Evolutionary conservation across 2,797 vertebrate genomes (phyloP).

Genomic region (Aselliscus stoliczkanus): DNA sequence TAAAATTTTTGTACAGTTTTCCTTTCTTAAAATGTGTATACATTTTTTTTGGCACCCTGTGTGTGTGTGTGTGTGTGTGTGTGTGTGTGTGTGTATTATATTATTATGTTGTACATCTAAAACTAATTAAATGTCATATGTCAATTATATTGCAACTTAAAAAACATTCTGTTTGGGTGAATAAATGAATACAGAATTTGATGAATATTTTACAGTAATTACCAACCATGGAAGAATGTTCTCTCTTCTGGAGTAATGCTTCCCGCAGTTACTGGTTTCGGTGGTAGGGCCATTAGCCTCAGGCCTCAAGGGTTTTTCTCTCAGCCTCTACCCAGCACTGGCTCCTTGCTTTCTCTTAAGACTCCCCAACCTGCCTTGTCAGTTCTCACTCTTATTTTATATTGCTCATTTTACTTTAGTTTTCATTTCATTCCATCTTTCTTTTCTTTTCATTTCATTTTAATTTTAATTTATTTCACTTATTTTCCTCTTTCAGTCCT

Average conservation of each 20-base stretch:
- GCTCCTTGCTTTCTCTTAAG: neutral
- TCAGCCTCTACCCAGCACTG: fast-evolving
- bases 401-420: neutral
- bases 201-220: neutral
- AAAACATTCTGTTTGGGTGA: neutral
- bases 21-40: too few relatives aligned
- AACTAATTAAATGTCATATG: neutral
- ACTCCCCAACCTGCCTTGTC: neutral
- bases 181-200: neutral
- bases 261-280: neutral
- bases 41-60: too few relatives aligned
- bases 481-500: neutral
- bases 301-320: neutral
- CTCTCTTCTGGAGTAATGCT: neutral
- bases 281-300: fast-evolving
- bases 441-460: neutral
- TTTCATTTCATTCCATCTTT: neutral
- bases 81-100: neutral
- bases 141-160: neutral
- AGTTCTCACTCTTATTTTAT: neutral
- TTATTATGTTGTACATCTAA: neutral
- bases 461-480: neutral
- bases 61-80: too few relatives aligned
- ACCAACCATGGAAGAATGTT: neutral
- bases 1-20: too few relatives aligned